Evolutionary conservation across 2,113 vertebrate genomes (phyloP).

Genomic region (Canis aureus): DNA sequence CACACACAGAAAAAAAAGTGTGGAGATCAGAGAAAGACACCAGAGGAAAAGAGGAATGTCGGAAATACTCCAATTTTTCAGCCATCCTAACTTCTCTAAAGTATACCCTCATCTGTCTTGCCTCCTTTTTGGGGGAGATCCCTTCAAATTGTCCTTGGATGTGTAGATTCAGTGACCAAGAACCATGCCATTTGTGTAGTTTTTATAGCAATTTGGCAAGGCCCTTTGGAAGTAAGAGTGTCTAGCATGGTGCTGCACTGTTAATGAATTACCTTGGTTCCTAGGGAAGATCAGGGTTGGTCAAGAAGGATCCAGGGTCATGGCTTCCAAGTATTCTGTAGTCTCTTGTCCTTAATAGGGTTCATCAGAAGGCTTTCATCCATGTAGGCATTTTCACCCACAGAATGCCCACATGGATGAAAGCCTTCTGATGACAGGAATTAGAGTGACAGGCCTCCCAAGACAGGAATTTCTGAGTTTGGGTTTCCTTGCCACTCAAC

Average conservation of each 20-base stretch:
- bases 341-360: slow-evolving; percentile 54
- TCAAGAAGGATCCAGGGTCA: slow-evolving; percentile 81
- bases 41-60: slow-evolving; percentile 45
- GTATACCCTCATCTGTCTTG: neutral
- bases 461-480: slow-evolving; percentile 64
- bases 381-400: neutral
- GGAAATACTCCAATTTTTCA: slow-evolving; percentile 15
- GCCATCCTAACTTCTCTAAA: neutral
- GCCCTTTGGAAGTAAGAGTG: neutral
- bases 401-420: no score
- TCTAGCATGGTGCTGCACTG: neutral
- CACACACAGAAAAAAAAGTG: slow-evolving; percentile 79
- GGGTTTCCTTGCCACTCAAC: slow-evolving; percentile 65
- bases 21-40: slow-evolving; percentile 76
- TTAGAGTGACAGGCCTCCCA: slow-evolving; percentile 53
- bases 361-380: slow-evolving; percentile 65
- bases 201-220: neutral
- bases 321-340: slow-evolving; percentile 68
- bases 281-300: slow-evolving; percentile 72
- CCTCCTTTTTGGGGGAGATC: neutral
- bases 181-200: neutral
- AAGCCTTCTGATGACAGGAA: no score
- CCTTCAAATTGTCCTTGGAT: neutral
- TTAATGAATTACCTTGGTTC: slow-evolving; percentile 78
- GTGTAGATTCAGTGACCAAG: neutral